phyloP scores from a whole-genome alignment of 2,888 invertebrate genomes.

The Agonopterix alstromeriana region DNA sequence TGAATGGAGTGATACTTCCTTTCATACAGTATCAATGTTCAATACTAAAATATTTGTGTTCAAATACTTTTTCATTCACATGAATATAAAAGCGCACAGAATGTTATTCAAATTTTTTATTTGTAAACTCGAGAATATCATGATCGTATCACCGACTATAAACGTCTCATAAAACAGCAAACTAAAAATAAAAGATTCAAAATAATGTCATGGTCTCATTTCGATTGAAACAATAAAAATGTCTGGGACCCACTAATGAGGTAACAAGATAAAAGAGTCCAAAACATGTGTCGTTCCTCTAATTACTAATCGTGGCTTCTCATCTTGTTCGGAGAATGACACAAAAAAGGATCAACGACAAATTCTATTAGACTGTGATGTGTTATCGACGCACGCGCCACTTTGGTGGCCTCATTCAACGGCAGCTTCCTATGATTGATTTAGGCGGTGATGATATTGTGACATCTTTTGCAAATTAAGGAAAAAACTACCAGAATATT shows the following conservation, averaged over 20 bases:
- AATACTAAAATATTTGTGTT: background rate
- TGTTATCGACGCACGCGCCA: slow-evolving; percentile 39
- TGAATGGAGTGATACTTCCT: slow-evolving; percentile 58
- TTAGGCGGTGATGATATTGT: too few relatives aligned
- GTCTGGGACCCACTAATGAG: slow-evolving; percentile 46
- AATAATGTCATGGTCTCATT: slow-evolving; percentile 18
- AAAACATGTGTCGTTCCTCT: slow-evolving; percentile 70
- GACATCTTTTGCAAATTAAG: too few relatives aligned
- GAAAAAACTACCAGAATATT: too few relatives aligned
- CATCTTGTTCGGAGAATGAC: slow-evolving; percentile 42
- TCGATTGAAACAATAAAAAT: slow-evolving; percentile 37
- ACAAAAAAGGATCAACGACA: slow-evolving; percentile 57
- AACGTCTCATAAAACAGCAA: slow-evolving; percentile 12
- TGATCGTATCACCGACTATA: slow-evolving; percentile 7
- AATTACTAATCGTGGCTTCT: slow-evolving; percentile 68
- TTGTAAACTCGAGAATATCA: slow-evolving; percentile 4
- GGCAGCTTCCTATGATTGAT: background rate
- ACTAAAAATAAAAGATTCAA: slow-evolving; percentile 13
- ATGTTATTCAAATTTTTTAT: background rate
- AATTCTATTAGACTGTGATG: slow-evolving; percentile 55
- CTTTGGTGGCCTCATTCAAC: background rate
- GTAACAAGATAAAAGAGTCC: slow-evolving; percentile 55
- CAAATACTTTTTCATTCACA: background rate
- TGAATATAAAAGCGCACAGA: background rate
- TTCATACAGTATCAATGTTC: slow-evolving; percentile 17